phyloP scores from a whole-genome alignment of 2,888 invertebrate species.

The Eupithecia dodoneata region DNA sequence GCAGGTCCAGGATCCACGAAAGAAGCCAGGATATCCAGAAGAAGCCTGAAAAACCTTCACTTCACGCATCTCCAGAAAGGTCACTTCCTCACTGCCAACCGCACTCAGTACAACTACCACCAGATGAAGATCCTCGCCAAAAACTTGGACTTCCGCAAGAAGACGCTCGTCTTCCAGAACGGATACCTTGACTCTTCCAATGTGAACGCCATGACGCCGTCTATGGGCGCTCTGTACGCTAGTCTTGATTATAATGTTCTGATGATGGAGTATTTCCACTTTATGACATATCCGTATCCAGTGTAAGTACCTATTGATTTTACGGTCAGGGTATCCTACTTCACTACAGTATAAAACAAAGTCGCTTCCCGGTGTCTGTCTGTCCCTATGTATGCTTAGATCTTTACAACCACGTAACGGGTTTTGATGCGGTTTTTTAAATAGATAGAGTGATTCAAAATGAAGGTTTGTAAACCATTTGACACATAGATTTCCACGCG shows the following conservation, averaged over 20 bases:
- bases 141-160: not conserved
- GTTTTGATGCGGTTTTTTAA: too few relatives aligned
- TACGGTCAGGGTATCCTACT: too few relatives aligned
- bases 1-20: slow-evolving; percentile 9
- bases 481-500: too few relatives aligned
- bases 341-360: too few relatives aligned
- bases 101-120: not conserved
- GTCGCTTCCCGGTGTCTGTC: too few relatives aligned
- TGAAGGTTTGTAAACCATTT: too few relatives aligned
- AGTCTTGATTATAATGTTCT: not conserved
- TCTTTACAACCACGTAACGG: too few relatives aligned
- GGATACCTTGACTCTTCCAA: not conserved
- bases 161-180: not conserved
- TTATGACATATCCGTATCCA: not conserved
- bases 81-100: not conserved
- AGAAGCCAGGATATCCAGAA: not conserved
- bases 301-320: slow-evolving; percentile 4
- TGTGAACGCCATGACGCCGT: not conserved
- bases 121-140: not conserved
- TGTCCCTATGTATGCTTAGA: too few relatives aligned
- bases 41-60: not conserved
- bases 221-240: not conserved
- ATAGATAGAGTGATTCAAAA: too few relatives aligned
- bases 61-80: not conserved
- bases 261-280: not conserved